Evolutionary conservation across 2,888 invertebrate species (phyloP), one percentile per base, ranked within the genome.

Genomic region (Strigamia transsilvanica): DNA sequence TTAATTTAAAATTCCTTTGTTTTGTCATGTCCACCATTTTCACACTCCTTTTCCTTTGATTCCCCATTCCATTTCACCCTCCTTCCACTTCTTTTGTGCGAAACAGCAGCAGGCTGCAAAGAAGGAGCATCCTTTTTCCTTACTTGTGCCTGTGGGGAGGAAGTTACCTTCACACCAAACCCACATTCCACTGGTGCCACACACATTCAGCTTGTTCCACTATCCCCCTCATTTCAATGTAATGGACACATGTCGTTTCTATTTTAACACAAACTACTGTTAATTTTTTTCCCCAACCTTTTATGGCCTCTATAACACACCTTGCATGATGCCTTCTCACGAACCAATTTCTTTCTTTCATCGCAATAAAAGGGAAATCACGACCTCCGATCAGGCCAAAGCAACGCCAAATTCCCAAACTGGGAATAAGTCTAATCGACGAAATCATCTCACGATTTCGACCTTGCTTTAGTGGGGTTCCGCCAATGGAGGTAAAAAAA

Each of bases 111-210:
- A 10, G 13, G 2, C 46, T 46, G 46, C 12, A 46, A 46, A 46
- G 46, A 46, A 46, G 46, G 46, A 46, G 15, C 46, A 46, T 46
- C 46, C 46, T 46, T 46, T 46, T 46, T 10, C 6, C 46, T 46
- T 34, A 15, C 46, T 46, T 46, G 46, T 46, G 46, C 46, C 46
- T 46, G 46, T 46, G 46, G 46, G 46, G 46, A 46, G 46, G 46
- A 46, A 46, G 46, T 46, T 46, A 46, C 46, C 46, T 46, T 46
- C 46, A 46, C 46, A 46, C 46, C 46, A 15, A 46, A 46, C 46
- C 46, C 46, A 46, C 46, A 46, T 46, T 46, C 46, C 46, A 46
- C 46, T 10, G 10, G 46, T 46, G 46, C 46, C 46, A 46, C 46
- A 46, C 46, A 46, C 46, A 46, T 46, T 10, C 46, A 46, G 46